Evolutionary conservation across 2,888 invertebrate species (phyloP).

Genomic region (Ommatoiulus sabulosus): DNA sequence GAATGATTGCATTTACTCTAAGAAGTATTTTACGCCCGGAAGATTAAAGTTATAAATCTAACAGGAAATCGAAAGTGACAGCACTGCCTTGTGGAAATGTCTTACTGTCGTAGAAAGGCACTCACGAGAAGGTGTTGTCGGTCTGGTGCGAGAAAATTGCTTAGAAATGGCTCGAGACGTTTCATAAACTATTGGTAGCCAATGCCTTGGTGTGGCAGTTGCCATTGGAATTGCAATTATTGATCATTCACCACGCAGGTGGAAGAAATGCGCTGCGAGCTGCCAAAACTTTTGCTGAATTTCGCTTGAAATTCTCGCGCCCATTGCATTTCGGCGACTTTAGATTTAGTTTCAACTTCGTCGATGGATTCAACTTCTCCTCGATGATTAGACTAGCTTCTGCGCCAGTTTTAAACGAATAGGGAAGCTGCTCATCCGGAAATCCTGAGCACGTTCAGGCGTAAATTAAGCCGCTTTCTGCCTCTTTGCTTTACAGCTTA

Average conservation of each 20-base stretch:
- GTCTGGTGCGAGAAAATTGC: neutral
- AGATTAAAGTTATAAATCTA: slow-evolving; percentile 11
- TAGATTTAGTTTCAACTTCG: neutral
- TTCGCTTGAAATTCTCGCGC: neutral
- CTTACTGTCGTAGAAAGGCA: neutral
- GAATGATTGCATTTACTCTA: neutral
- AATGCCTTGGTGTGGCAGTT: neutral
- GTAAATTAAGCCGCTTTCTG: neutral
- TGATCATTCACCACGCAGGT: slow-evolving; percentile 6
- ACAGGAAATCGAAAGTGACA: neutral
- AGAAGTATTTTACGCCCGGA: neutral
- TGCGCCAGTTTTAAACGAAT: neutral
- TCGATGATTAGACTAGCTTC: neutral
- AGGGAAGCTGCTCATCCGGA: neutral
- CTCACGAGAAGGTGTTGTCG: neutral
- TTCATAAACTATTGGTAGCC: neutral
- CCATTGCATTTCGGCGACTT: neutral
- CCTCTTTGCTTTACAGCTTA: neutral
- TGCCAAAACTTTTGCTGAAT: neutral
- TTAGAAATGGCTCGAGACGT: neutral
- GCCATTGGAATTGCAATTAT: neutral
- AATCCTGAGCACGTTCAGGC: neutral
- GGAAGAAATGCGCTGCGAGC: neutral
- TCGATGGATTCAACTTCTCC: neutral
- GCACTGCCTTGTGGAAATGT: neutral